phyloP scores from a whole-genome alignment of 2,888 invertebrate genomes.

The Rhagonycha fulva region DNA sequence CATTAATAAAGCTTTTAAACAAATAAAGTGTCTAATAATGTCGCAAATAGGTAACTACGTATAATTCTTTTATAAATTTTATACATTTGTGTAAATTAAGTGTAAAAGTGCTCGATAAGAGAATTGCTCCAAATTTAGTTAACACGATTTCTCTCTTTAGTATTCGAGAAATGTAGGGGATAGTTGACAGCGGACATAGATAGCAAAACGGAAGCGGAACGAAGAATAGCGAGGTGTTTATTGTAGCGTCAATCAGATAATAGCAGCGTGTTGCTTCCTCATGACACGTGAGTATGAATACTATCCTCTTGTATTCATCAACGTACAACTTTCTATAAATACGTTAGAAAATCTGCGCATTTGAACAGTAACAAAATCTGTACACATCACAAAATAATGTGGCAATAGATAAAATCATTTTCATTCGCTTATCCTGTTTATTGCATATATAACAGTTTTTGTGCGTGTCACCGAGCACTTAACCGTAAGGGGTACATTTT shows the following conservation, averaged over 20 bases:
- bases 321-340: conserved; percentile 24
- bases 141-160: conserved; percentile 8
- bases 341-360: conserved; percentile 22
- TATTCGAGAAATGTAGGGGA: conserved; percentile 20
- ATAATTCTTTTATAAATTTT: background rate
- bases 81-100: background rate
- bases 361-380: conserved; percentile 25
- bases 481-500: conserved; percentile 28
- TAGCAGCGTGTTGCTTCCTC: conserved; percentile 25
- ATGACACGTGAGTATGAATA: conserved; percentile 28
- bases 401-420: conserved; percentile 26
- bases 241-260: conserved; percentile 35
- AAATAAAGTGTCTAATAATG: background rate
- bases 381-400: conserved; percentile 28
- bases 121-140: conserved; percentile 12
- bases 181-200: conserved; percentile 38
- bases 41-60: background rate
- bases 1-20: background rate
- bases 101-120: background rate
- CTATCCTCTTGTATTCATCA: conserved; percentile 24
- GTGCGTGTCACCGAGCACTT: conserved; percentile 31
- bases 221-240: conserved; percentile 42
- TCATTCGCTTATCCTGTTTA: conserved; percentile 27
- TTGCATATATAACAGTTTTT: conserved; percentile 32
- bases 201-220: conserved; percentile 41